Conservation (phyloP, 2,797 vertebrate genomes). For the Harpagifer antarcticus region DNA sequence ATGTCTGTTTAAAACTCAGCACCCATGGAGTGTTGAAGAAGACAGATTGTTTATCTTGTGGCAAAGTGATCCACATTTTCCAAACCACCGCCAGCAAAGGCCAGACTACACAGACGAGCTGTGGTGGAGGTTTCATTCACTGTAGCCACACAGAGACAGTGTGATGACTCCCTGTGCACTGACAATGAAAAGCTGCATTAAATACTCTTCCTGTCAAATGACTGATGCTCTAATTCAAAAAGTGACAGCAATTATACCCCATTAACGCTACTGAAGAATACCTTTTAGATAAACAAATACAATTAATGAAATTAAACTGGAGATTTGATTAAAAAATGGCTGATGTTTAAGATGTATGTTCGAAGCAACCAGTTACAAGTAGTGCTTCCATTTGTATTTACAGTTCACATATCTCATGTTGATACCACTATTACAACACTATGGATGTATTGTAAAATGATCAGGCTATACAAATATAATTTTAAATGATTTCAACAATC, state of each 20-base stretch:
- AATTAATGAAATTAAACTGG: background rate
- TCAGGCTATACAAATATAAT: no score
- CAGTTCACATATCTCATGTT: no score
- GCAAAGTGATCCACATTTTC: constrained; percentile 3
- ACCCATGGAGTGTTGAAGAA: background rate
- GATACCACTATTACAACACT: no score
- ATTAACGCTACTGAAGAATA: background rate
- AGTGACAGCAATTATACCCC: background rate
- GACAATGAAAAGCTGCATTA: background rate
- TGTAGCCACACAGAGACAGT: background rate
- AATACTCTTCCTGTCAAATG: constrained; percentile 9
- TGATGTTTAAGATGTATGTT: background rate
- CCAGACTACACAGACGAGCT: constrained; percentile 24
- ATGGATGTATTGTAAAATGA: no score
- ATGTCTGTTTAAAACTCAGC: constrained; percentile 3
- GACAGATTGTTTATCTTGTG: constrained; percentile 21
- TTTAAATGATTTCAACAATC: no score
- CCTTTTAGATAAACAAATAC: background rate
- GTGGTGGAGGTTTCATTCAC: constrained; percentile 2
- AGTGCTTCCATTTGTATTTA: no score
- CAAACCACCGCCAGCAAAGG: background rate
- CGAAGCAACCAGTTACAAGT: background rate
- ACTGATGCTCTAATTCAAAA: background rate
- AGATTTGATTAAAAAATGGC: background rate
- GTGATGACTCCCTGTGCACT: background rate